A percentile compares a stretch with the other conserved stretches of the same genome.
phyloP scores from a whole-genome alignment of 2,113 vertebrate genomes.

The Accipiter cooperii region DNA sequence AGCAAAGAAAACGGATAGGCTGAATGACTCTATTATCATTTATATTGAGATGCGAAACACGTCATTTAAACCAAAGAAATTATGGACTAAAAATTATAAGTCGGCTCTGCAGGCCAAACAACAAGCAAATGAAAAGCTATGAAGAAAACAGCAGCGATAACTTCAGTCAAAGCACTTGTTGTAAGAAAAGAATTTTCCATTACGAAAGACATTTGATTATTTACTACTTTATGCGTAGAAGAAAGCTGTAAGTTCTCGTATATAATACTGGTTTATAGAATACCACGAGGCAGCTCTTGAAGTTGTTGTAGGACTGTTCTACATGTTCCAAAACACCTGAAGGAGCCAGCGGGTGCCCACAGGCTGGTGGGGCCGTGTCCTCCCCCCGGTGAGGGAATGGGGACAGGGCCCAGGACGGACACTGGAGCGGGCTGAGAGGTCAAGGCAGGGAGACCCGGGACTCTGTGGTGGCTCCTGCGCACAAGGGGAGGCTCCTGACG shows the following conservation, averaged over 20 bases:
- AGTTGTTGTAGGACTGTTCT: not conserved
- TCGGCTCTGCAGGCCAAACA: not conserved
- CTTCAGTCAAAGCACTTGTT: not conserved
- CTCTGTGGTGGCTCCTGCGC: not conserved
- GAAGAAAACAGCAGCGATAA: not conserved
- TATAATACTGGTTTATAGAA: too few species aligned
- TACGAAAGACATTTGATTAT: not conserved
- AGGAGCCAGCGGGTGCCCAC: not conserved
- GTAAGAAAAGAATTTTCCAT: not conserved
- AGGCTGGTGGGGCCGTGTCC: not conserved
- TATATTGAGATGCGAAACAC: not conserved
- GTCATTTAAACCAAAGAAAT: not conserved
- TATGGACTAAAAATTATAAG: not conserved
- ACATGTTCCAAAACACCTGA: not conserved
- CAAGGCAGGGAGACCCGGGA: not conserved
- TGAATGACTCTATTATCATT: not conserved
- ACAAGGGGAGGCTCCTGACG: rapidly evolving
- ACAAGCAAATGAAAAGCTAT: not conserved
- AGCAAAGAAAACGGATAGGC: not conserved
- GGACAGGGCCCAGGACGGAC: too few species aligned
- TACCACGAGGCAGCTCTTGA: not conserved
- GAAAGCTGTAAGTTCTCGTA: not conserved
- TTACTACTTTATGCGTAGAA: not conserved
- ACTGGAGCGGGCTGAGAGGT: not conserved
- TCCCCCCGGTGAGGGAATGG: not conserved